A percentile compares a stretch with the other conserved stretches of the same genome.
Conservation (phyloP, 2,888 invertebrate species). For the Idaea aversata region DNA sequence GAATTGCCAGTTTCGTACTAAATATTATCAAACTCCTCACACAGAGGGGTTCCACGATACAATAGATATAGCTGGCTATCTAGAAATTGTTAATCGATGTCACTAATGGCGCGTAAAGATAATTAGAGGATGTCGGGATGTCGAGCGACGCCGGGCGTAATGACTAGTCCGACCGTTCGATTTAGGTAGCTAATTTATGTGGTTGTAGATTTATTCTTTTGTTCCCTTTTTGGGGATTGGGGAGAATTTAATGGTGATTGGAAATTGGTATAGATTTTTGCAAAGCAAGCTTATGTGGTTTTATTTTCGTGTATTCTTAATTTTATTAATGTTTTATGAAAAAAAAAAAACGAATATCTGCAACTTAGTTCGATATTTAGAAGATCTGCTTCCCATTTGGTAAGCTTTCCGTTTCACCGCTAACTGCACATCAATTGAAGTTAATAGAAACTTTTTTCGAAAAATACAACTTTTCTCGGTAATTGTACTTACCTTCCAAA, state of each 20-base stretch:
- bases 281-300: neutral
- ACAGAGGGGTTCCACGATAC: conserved; percentile 50
- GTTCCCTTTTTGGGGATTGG: conserved; percentile 8
- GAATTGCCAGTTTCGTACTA: too few relatives aligned
- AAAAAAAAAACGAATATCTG: too few relatives aligned
- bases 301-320: neutral
- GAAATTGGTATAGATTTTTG: neutral
- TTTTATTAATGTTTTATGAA: neutral
- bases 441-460: too few relatives aligned
- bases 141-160: conserved; percentile 41
- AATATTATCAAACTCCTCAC: conserved; percentile 17
- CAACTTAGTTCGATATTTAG: neutral
- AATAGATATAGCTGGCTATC: conserved; percentile 35
- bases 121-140: conserved; percentile 38
- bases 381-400: neutral
- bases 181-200: conserved; percentile 26
- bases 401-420: neutral
- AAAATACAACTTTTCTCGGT: too few relatives aligned
- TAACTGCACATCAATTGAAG: neutral
- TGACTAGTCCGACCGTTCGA: conserved; percentile 35
- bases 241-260: conserved; percentile 6
- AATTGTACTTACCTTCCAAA: too few relatives aligned
- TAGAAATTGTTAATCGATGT: conserved; percentile 58
- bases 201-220: conserved; percentile 22
- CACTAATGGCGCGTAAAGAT: conserved; percentile 64